A percentile compares a stretch with the other conserved stretches of the same genome.
phyloP scores from a whole-genome alignment of 2,113 vertebrate genomes.

The Penelope pileata region DNA sequence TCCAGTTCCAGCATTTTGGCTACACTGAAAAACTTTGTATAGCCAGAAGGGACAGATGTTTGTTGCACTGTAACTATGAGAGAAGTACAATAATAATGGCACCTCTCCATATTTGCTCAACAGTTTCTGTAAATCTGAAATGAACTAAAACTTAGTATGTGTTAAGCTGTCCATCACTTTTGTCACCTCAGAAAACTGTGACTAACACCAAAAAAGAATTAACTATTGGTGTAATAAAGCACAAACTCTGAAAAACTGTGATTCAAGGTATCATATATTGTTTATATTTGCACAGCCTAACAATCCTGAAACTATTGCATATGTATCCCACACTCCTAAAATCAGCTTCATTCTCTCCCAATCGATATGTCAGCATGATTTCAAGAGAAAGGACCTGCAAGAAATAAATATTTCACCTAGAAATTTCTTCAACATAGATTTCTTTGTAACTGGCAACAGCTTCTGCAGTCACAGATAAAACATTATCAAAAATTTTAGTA shows the following conservation, averaged over 20 bases:
- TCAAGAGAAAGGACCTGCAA: background rate
- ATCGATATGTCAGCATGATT: background rate
- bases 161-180: background rate
- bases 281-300: background rate
- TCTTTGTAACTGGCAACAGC: background rate
- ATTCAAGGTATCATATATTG: background rate
- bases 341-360: background rate
- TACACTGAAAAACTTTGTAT: background rate
- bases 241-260: background rate
- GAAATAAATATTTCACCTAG: background rate
- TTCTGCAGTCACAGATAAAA: background rate
- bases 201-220: background rate
- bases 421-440: background rate
- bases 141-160: background rate
- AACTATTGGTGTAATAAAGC: slow-evolving; percentile 30
- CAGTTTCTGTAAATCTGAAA: background rate
- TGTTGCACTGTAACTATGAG: background rate
- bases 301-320: background rate
- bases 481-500: background rate
- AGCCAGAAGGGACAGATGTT: background rate
- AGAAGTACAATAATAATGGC: background rate
- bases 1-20: background rate
- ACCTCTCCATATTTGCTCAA: background rate
- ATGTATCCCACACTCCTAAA: background rate
- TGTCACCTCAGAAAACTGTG: background rate